Evolutionary conservation across 2,888 invertebrate species (phyloP).

Genomic region (Trichopria drosophilae): DNA sequence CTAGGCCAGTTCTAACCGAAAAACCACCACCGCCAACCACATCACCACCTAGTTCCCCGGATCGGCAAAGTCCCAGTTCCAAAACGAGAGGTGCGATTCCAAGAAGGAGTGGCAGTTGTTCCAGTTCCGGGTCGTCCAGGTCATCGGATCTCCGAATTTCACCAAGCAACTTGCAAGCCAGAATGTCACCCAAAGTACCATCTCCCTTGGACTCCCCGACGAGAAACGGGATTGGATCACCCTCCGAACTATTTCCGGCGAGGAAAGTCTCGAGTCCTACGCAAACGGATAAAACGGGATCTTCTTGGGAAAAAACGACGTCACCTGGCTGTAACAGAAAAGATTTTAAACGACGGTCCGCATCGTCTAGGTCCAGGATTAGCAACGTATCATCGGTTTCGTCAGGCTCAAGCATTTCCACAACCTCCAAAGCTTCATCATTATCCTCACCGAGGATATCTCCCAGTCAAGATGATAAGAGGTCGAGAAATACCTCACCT

Average conservation of each 20-base stretch:
- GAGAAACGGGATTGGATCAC: conserved; percentile 21
- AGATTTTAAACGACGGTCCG: conserved; percentile 15
- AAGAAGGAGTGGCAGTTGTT: conserved; percentile 47
- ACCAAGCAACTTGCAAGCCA: conserved; percentile 34
- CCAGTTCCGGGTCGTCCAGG: conserved; percentile 46
- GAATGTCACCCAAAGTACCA: conserved; percentile 34
- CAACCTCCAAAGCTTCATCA: conserved; percentile 36
- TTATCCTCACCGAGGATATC: conserved; percentile 39
- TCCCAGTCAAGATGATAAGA: conserved; percentile 37
- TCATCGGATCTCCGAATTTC: conserved; percentile 39
- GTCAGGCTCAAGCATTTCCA: conserved; percentile 17
- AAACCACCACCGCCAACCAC: conserved; percentile 44
- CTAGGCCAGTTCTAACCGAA: conserved; percentile 28
- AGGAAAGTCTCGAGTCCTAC: conserved; percentile 54
- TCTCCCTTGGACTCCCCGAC: conserved; percentile 29
- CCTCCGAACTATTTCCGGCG: conserved; percentile 5
- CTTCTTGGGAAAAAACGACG: conserved; percentile 36
- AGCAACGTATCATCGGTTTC: conserved; percentile 10
- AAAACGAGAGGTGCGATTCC: conserved; percentile 55
- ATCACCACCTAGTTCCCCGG: conserved; percentile 48
- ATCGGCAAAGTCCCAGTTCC: conserved; percentile 45
- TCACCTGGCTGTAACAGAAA: conserved; percentile 30
- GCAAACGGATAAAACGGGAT: conserved; percentile 49
- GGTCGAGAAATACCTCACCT: conserved; percentile 44
- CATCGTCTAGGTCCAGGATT: conserved; percentile 22